Conservation (phyloP, 2,797 vertebrate genomes). For the Sciurus vulgaris region DNA sequence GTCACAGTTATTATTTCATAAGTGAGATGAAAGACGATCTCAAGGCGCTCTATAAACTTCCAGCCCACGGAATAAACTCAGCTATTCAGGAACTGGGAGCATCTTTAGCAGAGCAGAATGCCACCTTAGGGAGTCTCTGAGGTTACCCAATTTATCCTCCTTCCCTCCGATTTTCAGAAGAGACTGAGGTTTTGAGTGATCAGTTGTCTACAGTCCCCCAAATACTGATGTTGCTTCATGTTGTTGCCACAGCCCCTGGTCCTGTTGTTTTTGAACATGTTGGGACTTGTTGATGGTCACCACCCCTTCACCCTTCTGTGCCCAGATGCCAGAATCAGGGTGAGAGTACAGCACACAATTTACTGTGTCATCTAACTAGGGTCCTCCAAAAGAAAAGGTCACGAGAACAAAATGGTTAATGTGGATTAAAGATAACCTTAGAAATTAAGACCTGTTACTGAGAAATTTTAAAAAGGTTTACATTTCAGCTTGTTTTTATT, state of each 20-base stretch:
- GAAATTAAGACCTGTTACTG: neutral
- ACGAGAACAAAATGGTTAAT: neutral
- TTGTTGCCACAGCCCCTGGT: neutral
- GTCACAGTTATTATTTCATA: rapidly evolving
- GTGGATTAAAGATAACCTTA: neutral
- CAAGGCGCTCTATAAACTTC: rapidly evolving
- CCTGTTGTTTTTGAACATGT: neutral
- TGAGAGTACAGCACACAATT: neutral
- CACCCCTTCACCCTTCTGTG: neutral
- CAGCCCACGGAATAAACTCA: neutral
- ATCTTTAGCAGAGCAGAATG: neutral
- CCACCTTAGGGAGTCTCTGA: rapidly evolving
- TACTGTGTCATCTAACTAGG: neutral
- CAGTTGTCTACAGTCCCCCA: neutral
- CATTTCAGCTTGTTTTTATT: neutral
- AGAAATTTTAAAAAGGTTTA: neutral
- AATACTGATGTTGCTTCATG: neutral
- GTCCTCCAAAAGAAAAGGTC: neutral
- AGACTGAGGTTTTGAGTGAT: neutral
- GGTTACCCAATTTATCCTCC: neutral
- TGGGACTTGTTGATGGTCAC: neutral
- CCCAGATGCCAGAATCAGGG: neutral
- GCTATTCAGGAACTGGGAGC: neutral
- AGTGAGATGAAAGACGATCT: too few relatives aligned
- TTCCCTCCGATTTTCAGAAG: neutral